phyloP scores from a whole-genome alignment of 2,113 vertebrate genomes.

The Procavia capensis region DNA sequence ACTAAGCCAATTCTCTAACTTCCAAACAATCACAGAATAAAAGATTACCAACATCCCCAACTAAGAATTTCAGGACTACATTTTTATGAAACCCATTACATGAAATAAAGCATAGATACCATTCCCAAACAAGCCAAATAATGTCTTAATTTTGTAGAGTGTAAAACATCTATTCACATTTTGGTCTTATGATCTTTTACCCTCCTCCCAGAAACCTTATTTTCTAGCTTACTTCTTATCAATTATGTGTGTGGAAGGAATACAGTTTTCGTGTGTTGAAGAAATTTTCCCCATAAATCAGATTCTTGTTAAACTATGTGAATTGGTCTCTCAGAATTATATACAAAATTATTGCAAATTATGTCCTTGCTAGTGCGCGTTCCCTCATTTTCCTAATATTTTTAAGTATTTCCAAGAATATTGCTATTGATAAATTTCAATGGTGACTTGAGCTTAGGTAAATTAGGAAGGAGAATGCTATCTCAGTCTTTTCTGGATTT shows the following conservation, averaged over 20 bases:
- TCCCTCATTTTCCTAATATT: conserved; percentile 19
- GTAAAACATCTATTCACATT: not conserved
- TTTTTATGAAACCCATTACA: not conserved
- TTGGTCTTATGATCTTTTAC: not conserved
- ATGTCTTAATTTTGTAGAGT: not conserved
- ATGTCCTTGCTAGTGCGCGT: not conserved
- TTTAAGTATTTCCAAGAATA: conserved; percentile 21
- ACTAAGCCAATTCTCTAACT: not conserved
- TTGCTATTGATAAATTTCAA: conserved; percentile 9
- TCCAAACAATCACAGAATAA: not conserved
- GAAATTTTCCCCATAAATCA: conserved; percentile 23
- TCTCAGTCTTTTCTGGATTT: not conserved
- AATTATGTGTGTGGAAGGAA: not conserved
- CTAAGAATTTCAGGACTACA: not conserved
- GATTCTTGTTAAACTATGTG: conserved; percentile 2
- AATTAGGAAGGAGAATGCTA: conserved; percentile 41
- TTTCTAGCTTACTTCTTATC: conserved; percentile 6
- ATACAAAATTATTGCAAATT: conserved; percentile 35
- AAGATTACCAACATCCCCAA: not conserved
- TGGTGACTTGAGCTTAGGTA: not conserved
- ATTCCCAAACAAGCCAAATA: not conserved
- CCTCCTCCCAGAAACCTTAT: not conserved
- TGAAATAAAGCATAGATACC: not conserved
- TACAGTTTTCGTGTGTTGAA: conserved; percentile 39
- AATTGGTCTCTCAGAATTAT: conserved; percentile 15